Evolutionary conservation across 2,888 invertebrate species (phyloP), one percentile per base, ranked within the genome.

Genomic region (Leptopilina drosophilae): DNA sequence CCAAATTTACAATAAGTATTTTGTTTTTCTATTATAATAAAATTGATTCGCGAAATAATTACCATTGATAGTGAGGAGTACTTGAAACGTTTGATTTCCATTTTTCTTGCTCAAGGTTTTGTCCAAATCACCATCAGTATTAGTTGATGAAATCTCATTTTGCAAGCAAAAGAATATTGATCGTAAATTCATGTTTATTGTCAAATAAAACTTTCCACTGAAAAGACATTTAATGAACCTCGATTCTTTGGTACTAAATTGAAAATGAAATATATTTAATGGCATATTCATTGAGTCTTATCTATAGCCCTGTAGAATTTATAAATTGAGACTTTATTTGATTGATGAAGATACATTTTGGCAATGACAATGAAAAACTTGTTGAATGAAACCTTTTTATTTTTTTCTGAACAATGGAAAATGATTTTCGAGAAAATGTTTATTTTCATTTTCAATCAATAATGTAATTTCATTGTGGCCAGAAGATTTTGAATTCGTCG

Each of bases 61-160:
- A 62, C 62, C 62, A 62, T 62, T 62, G 20, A 62, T 20, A 62
- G 62, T 20, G 20, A 62, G 20, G 9, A 62, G 62, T 62, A 62
- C 20, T 62, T 62, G 62, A 62, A 62, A 62, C 7, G 9, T 7
- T 20, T 15, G 62, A 62, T 62, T 62, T 62, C 62, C 62, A 62
- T 62, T 62, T 5, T 62, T 62, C 20, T 20, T 62, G 62, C 20
- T 9, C 15, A 42, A 42, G 1, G 9, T 62, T 20, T 62, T 62
- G n/a, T n/a, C n/a, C 5, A 7, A n/a, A 15, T 59, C 59, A n/a
- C 15, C 14, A 9, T 20, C 62, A 62, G 15, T 9, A 8, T 62
- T 15, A 8, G 20, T 62, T 20, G 62, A 7, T n/a, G n/a, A 62
- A 62, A 20, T 20, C 5, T 62, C n/a, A 62, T 62, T 15, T 62